These are phyloP conservation scores for Acinonyx jubatus DNA, from an alignment of 2,113 vertebrate genomes.

Conservation along the genomic window DNA sequence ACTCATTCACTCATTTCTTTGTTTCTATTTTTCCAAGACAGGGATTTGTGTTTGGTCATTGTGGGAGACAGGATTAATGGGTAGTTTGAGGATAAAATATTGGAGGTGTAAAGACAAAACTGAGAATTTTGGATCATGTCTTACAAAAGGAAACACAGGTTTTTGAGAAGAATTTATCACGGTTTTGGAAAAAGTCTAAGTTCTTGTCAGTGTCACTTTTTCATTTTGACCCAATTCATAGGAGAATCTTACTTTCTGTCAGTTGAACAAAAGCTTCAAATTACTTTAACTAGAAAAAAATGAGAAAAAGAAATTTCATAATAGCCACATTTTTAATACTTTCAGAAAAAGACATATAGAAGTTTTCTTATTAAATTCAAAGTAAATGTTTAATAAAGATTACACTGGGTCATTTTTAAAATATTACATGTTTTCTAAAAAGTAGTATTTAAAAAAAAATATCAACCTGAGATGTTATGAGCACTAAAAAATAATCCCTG, in stretches of 20 bases:
- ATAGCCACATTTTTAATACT: not conserved
- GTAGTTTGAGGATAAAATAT: not conserved
- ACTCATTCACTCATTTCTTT: not conserved
- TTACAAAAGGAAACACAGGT: not conserved
- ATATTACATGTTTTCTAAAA: not conserved
- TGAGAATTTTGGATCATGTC: not conserved
- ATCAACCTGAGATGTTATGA: not conserved
- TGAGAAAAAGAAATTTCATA: not conserved
- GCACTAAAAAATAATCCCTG: not conserved
- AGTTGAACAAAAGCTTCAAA: not conserved
- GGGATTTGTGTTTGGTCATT: not conserved
- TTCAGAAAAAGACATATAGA: not conserved
- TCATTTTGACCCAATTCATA: conserved; percentile 2
- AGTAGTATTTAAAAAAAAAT: conserved; percentile 26
- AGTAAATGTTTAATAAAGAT: conserved; percentile 6
- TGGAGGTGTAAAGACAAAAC: not conserved
- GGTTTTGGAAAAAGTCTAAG: not conserved
- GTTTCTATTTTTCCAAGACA: not conserved
- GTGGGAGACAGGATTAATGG: not conserved
- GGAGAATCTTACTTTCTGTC: not conserved
- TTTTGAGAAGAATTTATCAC: not conserved
- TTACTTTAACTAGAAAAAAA: not conserved
- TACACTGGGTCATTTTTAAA: not conserved
- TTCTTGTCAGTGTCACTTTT: conserved; percentile 14
- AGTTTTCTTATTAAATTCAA: conserved; percentile 13